These are phyloP conservation scores for Carassius carassius DNA, from an alignment of 2,113 vertebrate species.

Conservation along the genomic window DNA sequence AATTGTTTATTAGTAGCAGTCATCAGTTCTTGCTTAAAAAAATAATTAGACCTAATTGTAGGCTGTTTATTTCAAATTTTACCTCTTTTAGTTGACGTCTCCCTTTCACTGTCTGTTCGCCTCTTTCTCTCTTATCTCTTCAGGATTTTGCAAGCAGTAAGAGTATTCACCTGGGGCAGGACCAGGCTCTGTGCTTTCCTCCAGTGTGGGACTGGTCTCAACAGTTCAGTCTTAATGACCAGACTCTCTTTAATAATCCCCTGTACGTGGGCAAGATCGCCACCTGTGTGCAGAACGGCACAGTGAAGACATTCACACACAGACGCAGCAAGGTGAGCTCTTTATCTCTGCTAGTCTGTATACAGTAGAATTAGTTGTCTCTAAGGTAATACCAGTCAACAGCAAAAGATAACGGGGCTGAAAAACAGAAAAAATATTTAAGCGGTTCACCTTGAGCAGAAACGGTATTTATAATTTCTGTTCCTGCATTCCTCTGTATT, in stretches of 20 bases:
- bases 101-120: not conserved
- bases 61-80: not conserved
- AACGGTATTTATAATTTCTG: no score
- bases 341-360: not conserved
- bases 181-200: constrained; percentile 85
- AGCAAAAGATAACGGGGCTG: not conserved
- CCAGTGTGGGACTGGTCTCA: constrained; percentile 97
- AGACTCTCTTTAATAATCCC: constrained; percentile 93
- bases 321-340: constrained; percentile 84
- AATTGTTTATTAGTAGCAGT: not conserved
- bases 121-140: constrained; percentile 47
- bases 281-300: constrained; percentile 81
- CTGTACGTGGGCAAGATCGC: constrained; percentile 88
- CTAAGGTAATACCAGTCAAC: not conserved
- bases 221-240: constrained; percentile 85
- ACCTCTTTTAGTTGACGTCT: not conserved
- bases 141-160: constrained; percentile 94
- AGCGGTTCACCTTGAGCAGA: no score
- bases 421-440: no score
- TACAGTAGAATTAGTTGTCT: not conserved
- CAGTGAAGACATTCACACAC: constrained; percentile 80
- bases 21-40: no score
- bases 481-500: no score
- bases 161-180: constrained; percentile 87
- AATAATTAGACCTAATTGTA: no score